Evolutionary conservation across 1,140 invertebrate genomes (phyloP).

Genomic region (Pemphigus obesinymphae): DNA sequence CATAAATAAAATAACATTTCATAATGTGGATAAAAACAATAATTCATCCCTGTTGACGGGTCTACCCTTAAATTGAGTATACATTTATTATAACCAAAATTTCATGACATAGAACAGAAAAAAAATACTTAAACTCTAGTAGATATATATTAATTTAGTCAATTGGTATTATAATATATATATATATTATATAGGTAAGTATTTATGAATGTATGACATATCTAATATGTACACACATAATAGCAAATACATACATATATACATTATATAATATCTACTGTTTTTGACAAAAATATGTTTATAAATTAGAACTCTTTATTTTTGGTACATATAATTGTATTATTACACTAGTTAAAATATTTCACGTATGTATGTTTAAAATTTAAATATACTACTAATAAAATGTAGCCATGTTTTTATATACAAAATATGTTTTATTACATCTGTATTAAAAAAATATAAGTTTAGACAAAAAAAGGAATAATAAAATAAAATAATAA

Average conservation of each 20-base stretch:
- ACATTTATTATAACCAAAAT: slow-evolving; percentile 18
- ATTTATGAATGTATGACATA: background rate
- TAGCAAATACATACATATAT: background rate
- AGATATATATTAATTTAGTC: background rate
- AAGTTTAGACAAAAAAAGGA: slow-evolving; percentile 3
- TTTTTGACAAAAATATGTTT: background rate
- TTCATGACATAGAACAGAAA: slow-evolving; percentile 2
- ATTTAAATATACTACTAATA: slow-evolving; percentile 10
- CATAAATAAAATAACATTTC: slow-evolving; percentile 35
- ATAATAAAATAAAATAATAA: slow-evolving; percentile 22
- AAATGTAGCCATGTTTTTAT: slow-evolving; percentile 10
- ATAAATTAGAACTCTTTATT: background rate
- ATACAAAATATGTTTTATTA: slow-evolving; percentile 34
- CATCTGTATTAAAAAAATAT: slow-evolving; percentile 25
- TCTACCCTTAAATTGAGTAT: slow-evolving; percentile 9
- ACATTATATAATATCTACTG: background rate
- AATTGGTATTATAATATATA: background rate
- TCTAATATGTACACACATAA: background rate
- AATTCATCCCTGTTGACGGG: slow-evolving; percentile 29
- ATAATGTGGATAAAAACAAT: slow-evolving; percentile 20
- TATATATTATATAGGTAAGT: background rate
- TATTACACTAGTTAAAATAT: slow-evolving; percentile 10
- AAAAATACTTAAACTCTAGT: background rate
- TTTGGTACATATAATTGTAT: background rate
- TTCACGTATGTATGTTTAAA: background rate